phyloP scores from a whole-genome alignment of 2,113 vertebrate species.

The Pachypanchax playfairii region DNA sequence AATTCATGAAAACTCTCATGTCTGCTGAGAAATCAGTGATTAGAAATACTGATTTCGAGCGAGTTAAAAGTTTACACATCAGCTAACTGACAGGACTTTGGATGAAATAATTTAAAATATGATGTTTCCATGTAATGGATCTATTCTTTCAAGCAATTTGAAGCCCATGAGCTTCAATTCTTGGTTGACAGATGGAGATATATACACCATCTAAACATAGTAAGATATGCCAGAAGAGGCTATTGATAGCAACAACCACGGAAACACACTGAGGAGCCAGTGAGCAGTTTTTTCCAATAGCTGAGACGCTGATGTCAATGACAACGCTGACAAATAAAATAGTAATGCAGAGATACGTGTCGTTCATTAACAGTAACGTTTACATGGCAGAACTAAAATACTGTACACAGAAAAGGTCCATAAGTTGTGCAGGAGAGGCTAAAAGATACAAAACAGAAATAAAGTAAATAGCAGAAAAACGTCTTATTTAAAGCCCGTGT shows the following conservation, averaged over 20 bases:
- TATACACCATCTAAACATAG: conserved; percentile 68
- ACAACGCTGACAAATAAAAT: conserved; percentile 8
- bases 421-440: no score
- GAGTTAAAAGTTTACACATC: background rate
- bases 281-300: conserved; percentile 61
- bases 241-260: conserved; percentile 61
- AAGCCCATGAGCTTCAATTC: conserved; percentile 61
- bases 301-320: conserved; percentile 24
- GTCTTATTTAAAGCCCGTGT: no score
- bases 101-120: background rate
- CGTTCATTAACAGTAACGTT: background rate
- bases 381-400: background rate
- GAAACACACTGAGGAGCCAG: conserved; percentile 27
- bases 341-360: background rate
- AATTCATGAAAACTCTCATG: background rate
- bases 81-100: background rate
- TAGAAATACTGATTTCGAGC: background rate
- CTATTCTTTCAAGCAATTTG: conserved; percentile 35
- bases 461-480: no score
- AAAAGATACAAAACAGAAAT: no score
- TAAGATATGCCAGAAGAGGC: conserved; percentile 65
- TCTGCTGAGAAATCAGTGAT: background rate
- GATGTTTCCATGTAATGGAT: conserved; percentile 12
- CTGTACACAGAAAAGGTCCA: no score
- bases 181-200: conserved; percentile 62